These are phyloP conservation scores for Psammodynastes pulverulentus DNA, from an alignment of 2,113 vertebrate species.

Conservation along the genomic window DNA sequence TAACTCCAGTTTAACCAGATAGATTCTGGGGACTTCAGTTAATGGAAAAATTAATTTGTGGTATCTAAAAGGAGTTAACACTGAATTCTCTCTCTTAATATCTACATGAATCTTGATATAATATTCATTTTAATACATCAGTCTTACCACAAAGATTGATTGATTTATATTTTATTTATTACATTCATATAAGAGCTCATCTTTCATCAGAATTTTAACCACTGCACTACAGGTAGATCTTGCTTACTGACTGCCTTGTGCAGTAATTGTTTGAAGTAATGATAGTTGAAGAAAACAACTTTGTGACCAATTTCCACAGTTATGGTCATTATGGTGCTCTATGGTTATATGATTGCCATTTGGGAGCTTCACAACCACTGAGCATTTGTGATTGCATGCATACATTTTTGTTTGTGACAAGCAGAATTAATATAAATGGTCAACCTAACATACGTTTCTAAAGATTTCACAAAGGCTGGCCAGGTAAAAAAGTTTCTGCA, in stretches of 20 bases:
- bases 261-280: not conserved
- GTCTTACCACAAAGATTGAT: not conserved
- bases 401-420: not conserved
- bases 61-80: too few relatives aligned
- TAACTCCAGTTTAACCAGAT: too few relatives aligned
- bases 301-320: not conserved
- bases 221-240: not conserved
- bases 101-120: too few relatives aligned
- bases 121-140: not conserved
- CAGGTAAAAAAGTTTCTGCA: too few relatives aligned
- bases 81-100: too few relatives aligned
- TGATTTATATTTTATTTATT: not conserved
- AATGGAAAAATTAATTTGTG: too few relatives aligned
- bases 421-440: constrained; percentile 48
- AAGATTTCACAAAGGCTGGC: too few relatives aligned
- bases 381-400: not conserved
- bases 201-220: not conserved
- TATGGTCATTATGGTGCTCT: not conserved
- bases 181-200: not conserved
- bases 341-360: not conserved
- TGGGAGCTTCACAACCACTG: not conserved
- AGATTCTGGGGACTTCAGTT: too few relatives aligned
- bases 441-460: constrained; percentile 4
- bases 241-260: not conserved
- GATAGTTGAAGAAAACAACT: not conserved